Evolutionary conservation across 2,888 invertebrate genomes (phyloP).

Genomic region (Choristoneura rosaceana): DNA sequence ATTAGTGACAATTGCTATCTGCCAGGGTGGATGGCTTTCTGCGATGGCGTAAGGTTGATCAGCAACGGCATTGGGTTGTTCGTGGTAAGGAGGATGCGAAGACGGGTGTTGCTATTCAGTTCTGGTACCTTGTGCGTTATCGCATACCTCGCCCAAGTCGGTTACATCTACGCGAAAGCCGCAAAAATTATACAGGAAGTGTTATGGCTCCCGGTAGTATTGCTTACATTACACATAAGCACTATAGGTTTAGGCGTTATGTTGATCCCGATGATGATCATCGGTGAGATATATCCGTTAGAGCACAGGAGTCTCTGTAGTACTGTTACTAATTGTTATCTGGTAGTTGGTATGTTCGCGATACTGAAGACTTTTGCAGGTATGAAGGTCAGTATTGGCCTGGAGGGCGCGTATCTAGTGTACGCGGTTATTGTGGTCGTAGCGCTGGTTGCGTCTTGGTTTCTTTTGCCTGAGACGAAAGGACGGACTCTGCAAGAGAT

Average conservation of each 20-base stretch:
- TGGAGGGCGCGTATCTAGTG: conserved; percentile 34
- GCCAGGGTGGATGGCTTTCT: neutral
- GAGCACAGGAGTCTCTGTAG: conserved; percentile 48
- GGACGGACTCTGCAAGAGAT: conserved; percentile 45
- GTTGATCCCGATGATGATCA: conserved; percentile 20
- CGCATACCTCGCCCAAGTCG: neutral
- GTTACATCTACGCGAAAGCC: neutral
- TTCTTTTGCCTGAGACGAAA: conserved; percentile 44
- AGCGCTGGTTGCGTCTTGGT: conserved; percentile 25
- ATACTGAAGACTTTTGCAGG: conserved; percentile 32
- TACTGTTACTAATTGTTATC: conserved; percentile 4
- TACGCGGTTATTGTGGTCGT: conserved; percentile 37
- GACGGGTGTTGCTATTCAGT: neutral
- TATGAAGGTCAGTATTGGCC: conserved; percentile 21
- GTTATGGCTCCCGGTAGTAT: neutral
- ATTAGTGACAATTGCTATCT: neutral
- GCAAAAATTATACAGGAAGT: neutral
- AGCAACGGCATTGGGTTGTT: neutral
- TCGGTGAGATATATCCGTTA: conserved; percentile 41
- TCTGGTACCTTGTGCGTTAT: neutral
- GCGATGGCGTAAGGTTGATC: neutral
- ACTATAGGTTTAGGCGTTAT: conserved; percentile 16
- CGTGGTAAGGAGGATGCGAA: neutral
- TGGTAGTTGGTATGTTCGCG: neutral
- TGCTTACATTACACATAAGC: neutral